Base-by-base conservation (phyloP, 2,113 vertebrate species). In the Callithrix jacchus region DNA sequence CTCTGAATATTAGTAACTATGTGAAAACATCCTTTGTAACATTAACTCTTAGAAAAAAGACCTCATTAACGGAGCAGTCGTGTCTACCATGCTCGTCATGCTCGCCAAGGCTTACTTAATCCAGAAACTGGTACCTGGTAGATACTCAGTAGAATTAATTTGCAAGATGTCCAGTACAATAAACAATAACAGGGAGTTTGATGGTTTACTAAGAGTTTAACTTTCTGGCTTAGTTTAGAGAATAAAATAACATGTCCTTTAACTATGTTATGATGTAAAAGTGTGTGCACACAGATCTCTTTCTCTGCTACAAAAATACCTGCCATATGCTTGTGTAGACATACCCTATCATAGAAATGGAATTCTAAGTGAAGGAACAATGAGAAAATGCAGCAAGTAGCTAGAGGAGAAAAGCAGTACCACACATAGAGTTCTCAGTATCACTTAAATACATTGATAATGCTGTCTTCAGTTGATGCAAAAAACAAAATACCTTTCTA, bases 401-500 rank as follows among this genome's bases (percentile, higher is more conserved):
- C 6, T 73, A 58, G 42, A 87, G 27, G 61, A 87, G 58, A 37
- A 94, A 91, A 96, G 42, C 13, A 70, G 49, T 8, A 92, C 21
- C 2, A 94, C 32, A 85, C 40, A 61, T 13, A 54, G 61, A 91
- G 71, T 52, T 91, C 61, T 89, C 73, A 84, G 37, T n/a, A 80
- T 16, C 54, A 54, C 49, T 90, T 92, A 90, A 77, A 87, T 79
- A 91, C 80, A 93, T 54, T 45, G 84, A 90, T 42, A 79, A 93
- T 70, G 10, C 20, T 93, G 56, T 87, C 52, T 77, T 95, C 66
- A 83, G 71, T 61, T 82, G 20, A 27, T 81, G 66, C 87, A 76
- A 76, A 96, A 97, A 95, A 71, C 64, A 93, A 91, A 95, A 76
- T 42, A 79, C 2, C 58, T 90, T 85, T 87, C 83, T 45, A 11